These are phyloP conservation scores for Blomia tropicalis DNA, from an alignment of 2,888 invertebrate species.

Conservation along the genomic window DNA sequence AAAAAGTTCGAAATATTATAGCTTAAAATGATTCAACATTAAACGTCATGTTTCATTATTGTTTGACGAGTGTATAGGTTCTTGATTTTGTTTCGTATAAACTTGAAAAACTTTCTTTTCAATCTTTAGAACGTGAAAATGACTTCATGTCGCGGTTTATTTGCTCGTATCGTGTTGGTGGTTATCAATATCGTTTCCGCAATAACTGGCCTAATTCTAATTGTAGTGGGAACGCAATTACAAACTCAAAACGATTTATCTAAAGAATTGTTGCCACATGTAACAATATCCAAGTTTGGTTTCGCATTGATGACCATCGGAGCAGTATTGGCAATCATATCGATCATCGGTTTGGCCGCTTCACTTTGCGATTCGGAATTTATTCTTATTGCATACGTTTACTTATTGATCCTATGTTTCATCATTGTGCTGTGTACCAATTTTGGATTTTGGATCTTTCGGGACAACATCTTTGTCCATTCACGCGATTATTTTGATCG, in stretches of 20 bases:
- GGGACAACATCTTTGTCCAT: not conserved
- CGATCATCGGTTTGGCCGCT: not conserved
- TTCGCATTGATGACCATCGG: not conserved
- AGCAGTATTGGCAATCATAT: not conserved
- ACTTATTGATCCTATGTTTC: not conserved
- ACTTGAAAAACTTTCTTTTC: no score
- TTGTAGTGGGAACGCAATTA: not conserved
- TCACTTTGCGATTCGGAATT: not conserved
- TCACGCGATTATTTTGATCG: not conserved
- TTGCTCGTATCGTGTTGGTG: not conserved
- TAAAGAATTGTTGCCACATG: not conserved
- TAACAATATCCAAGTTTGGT: not conserved
- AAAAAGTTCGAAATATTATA: no score
- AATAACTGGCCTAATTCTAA: not conserved
- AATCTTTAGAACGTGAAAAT: no score
- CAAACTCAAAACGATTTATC: not conserved
- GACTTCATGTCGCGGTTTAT: not conserved
- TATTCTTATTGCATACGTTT: not conserved
- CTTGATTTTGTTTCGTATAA: no score
- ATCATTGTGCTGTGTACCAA: not conserved
- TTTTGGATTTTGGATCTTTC: not conserved
- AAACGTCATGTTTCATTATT: no score
- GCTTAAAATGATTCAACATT: no score
- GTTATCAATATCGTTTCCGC: not conserved
- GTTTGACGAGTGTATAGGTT: no score